These are phyloP conservation scores for Galaxias olidus DNA, from an alignment of 2,797 vertebrate genomes.

Conservation along the genomic window DNA sequence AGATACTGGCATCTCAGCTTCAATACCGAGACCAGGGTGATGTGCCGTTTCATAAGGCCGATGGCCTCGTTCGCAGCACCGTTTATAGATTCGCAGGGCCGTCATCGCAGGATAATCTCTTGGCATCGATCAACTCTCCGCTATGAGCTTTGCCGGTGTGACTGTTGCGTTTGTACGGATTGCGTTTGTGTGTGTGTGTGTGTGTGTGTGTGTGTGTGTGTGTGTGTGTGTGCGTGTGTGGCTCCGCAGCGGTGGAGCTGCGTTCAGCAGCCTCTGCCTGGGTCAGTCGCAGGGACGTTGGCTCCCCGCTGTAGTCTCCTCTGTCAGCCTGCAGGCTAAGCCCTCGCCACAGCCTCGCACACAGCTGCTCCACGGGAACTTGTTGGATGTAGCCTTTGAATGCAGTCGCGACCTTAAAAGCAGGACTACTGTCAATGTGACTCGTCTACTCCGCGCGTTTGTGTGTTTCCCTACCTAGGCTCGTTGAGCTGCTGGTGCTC, in stretches of 20 bases:
- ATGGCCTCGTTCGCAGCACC: constrained; percentile 44
- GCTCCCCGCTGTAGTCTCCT: constrained; percentile 41
- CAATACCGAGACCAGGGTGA: constrained; percentile 52
- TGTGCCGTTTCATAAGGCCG: constrained; percentile 43
- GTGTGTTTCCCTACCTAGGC: background rate
- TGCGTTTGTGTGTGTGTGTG: constrained; percentile 26
- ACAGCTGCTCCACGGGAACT: constrained; percentile 18
- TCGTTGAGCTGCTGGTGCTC: background rate
- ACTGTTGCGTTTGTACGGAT: constrained; percentile 45
- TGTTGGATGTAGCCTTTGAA: constrained; percentile 17
- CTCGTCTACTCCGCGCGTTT: background rate
- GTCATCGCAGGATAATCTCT: constrained; percentile 38
- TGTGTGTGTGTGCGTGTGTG: constrained; percentile 30
- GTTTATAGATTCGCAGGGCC: constrained; percentile 35
- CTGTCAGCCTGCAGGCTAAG: constrained; percentile 42
- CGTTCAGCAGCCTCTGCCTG: constrained; percentile 40
- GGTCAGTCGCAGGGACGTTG: constrained; percentile 44
- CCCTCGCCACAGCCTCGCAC: constrained; percentile 35
- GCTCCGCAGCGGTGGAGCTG: constrained; percentile 29
- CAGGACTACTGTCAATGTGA: constrained; percentile 16
- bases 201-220: constrained; percentile 30
- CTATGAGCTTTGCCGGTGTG: constrained; percentile 34
- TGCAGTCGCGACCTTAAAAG: constrained; percentile 29
- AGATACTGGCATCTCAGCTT: constrained; percentile 59
- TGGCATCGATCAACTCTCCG: constrained; percentile 28